Evolutionary conservation across 2,888 invertebrate genomes (phyloP).

Genomic region (Unio delphinus): DNA sequence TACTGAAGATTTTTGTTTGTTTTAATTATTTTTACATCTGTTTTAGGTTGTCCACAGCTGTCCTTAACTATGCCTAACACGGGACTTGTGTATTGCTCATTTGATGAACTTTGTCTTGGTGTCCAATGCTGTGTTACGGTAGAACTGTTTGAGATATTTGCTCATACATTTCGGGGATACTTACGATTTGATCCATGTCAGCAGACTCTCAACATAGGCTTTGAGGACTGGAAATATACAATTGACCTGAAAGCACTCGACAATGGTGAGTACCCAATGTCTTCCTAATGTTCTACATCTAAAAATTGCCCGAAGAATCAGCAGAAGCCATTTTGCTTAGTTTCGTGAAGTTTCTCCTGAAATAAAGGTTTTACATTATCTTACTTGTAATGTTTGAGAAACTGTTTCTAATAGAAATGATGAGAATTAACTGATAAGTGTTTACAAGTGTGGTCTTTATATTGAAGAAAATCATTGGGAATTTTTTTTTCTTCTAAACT

Average conservation of each 20-base stretch:
- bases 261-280: slow-evolving; percentile 10
- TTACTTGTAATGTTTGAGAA: no score
- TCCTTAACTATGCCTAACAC: slow-evolving; percentile 38
- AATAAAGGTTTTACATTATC: no score
- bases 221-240: slow-evolving; percentile 25
- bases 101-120: slow-evolving; percentile 51
- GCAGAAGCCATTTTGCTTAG: no score
- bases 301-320: no score
- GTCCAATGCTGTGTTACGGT: slow-evolving; percentile 54
- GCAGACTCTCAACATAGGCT: slow-evolving; percentile 36
- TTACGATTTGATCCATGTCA: slow-evolving; percentile 48
- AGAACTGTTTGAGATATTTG: slow-evolving; percentile 44
- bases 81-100: slow-evolving; percentile 37
- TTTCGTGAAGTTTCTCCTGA: no score
- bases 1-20: no score
- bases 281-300: neutral
- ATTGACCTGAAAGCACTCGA: slow-evolving; percentile 13
- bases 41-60: slow-evolving; percentile 46
- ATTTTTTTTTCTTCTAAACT: no score
- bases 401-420: no score
- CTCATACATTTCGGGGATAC: slow-evolving; percentile 47
- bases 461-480: no score
- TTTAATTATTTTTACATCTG: no score
- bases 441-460: no score
- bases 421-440: no score